These are phyloP conservation scores for Cryptus viduatorius DNA, from an alignment of 2,888 invertebrate genomes.

Conservation along the genomic window DNA sequence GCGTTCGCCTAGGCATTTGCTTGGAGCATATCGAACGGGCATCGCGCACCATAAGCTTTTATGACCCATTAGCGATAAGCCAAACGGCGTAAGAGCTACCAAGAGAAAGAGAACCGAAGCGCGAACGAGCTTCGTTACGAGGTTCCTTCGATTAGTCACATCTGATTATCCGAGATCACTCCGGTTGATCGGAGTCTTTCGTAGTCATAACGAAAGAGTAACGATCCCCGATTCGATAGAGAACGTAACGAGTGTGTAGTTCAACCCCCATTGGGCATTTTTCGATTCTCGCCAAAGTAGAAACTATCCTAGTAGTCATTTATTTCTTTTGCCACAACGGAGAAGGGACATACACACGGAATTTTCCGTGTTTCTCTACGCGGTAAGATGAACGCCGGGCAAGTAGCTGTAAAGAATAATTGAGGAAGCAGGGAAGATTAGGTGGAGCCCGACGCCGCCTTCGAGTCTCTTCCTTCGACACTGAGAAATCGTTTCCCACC, in stretches of 20 bases:
- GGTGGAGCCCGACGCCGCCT: conserved; percentile 43
- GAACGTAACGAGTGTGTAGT: neutral
- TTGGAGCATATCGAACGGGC: conserved; percentile 60
- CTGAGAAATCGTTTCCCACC: conserved; percentile 65
- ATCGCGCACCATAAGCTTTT: conserved; percentile 68
- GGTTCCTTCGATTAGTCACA: conserved; percentile 73
- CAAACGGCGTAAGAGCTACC: conserved; percentile 38
- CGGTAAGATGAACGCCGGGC: conserved; percentile 44
- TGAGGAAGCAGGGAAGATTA: conserved; percentile 62
- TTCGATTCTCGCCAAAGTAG: conserved; percentile 18
- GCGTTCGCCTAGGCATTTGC: conserved; percentile 16
- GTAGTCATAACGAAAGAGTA: conserved; percentile 31
- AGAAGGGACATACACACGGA: neutral
- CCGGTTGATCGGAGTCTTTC: conserved; percentile 57
- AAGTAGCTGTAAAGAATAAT: conserved; percentile 60
- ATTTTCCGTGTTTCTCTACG: conserved; percentile 9
- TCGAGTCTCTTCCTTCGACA: conserved; percentile 58
- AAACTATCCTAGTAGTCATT: conserved; percentile 8
- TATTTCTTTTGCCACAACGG: neutral
- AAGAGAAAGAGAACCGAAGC: conserved; percentile 59
- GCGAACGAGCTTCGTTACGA: conserved; percentile 71
- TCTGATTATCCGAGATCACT: conserved; percentile 68
- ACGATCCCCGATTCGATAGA: neutral
- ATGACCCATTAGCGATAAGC: conserved; percentile 69
- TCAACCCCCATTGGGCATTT: neutral